Conservation (phyloP, 2,797 vertebrate genomes). For the Gymnoscopelus braueri region DNA sequence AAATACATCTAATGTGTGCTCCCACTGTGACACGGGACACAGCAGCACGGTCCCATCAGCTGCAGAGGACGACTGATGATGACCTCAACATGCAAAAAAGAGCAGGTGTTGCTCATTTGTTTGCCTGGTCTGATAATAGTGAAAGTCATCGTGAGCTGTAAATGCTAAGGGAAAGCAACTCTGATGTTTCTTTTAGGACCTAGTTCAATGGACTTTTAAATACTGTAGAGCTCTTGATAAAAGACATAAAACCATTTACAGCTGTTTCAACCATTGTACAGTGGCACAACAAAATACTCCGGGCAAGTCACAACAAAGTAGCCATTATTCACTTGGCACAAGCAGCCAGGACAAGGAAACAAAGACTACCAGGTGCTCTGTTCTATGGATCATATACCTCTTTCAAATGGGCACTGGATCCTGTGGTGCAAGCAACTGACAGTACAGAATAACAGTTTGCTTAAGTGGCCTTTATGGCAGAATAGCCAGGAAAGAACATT, state of each 20-base stretch:
- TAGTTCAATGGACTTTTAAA: slow-evolving; percentile 23
- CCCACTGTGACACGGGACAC: slow-evolving; percentile 38
- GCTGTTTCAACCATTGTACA: slow-evolving; percentile 21
- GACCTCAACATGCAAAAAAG: neutral
- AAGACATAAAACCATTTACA: slow-evolving; percentile 17
- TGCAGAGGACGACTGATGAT: slow-evolving; percentile 21
- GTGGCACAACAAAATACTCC: slow-evolving; percentile 14
- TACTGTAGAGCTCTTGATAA: slow-evolving; percentile 19
- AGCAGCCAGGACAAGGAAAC: slow-evolving; percentile 45
- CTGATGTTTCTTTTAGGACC: slow-evolving; percentile 6
- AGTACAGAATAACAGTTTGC: slow-evolving; percentile 1
- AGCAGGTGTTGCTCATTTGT: slow-evolving; percentile 6
- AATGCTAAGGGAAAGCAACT: neutral
- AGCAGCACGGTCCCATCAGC: slow-evolving; percentile 35
- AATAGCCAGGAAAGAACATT: slow-evolving; percentile 12
- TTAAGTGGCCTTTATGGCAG: neutral
- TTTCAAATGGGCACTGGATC: slow-evolving; percentile 13
- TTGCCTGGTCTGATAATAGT: slow-evolving; percentile 11
- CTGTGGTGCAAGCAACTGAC: slow-evolving; percentile 12
- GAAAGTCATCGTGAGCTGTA: neutral
- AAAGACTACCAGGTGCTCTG: slow-evolving; percentile 33
- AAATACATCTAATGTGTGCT: slow-evolving; percentile 53
- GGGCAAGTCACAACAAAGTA: slow-evolving; percentile 40
- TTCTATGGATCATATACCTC: slow-evolving; percentile 21
- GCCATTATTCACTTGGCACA: slow-evolving; percentile 40